Evolutionary conservation across 2,113 vertebrate species (phyloP).

Genomic region (Eudyptes chrysolophus): DNA sequence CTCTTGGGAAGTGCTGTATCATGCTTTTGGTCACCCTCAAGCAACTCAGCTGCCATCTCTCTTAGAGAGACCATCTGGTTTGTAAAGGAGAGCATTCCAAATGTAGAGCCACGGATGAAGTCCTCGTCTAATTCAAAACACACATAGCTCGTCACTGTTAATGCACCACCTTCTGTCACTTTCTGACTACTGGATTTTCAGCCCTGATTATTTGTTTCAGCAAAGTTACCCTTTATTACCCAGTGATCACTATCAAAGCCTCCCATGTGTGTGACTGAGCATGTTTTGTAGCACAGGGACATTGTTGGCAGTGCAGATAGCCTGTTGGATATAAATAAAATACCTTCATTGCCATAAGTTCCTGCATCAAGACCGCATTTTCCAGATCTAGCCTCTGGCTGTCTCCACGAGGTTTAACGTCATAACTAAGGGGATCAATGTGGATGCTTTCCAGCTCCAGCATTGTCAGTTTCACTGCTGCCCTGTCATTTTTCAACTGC

Average conservation of each 20-base stretch:
- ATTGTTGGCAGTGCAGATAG: not conserved
- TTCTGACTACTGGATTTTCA: not conserved
- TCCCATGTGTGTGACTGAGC: not conserved
- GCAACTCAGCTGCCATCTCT: not conserved
- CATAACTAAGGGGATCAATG: conserved; percentile 85
- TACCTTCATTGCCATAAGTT: conserved; percentile 95
- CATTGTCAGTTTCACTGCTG: conserved; percentile 88
- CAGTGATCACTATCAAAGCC: not conserved
- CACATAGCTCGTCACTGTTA: not conserved
- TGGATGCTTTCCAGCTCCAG: conserved; percentile 88
- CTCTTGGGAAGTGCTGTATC: not conserved
- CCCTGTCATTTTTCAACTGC: conserved; percentile 87
- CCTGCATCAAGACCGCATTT: conserved; percentile 90
- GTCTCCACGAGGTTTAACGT: conserved; percentile 84
- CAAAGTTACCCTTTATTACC: not conserved
- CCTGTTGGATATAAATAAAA: not conserved
- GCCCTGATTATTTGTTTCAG: not conserved
- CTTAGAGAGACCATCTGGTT: not conserved
- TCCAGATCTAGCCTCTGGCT: conserved; percentile 87
- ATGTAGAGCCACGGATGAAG: not conserved
- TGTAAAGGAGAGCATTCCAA: not conserved
- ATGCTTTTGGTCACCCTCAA: not conserved
- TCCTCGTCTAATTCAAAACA: not conserved
- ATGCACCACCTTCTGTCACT: not conserved
- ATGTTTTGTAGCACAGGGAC: not conserved